A percentile compares a stretch with the other conserved stretches of the same genome.
These are phyloP conservation scores for Callinectes sapidus DNA, from an alignment of 2,888 invertebrate species.

Conservation along the genomic window DNA sequence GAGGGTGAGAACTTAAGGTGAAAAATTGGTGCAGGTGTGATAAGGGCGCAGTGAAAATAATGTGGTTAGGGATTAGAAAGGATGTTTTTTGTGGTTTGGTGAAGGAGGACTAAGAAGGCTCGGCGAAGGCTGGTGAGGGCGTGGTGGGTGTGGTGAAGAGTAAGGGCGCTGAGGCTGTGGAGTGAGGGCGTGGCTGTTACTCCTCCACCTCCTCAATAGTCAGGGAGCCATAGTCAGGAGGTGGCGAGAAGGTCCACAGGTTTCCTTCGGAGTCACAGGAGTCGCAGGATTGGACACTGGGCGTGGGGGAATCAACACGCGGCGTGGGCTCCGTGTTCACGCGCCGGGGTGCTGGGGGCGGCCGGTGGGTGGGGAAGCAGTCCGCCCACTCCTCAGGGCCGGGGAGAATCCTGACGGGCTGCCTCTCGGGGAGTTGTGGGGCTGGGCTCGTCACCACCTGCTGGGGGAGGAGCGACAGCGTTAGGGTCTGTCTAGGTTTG, in stretches of 20 bases:
- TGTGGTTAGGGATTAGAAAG: neutral
- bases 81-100: neutral
- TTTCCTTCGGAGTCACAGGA: conserved; percentile 18
- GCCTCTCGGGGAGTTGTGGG: neutral
- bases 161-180: neutral
- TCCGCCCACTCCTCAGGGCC: neutral
- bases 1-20: too few species aligned
- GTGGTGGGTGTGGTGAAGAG: too few species aligned
- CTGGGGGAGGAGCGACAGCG: neutral
- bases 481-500: neutral
- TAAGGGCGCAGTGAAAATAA: neutral
- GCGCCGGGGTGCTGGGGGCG: conserved; percentile 11
- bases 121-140: neutral
- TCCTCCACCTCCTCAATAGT: conserved; percentile 1
- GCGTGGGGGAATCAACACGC: conserved; percentile 26
- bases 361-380: conserved; percentile 19
- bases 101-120: too few species aligned
- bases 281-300: neutral
- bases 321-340: neutral
- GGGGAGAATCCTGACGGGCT: neutral
- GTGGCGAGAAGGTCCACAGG: conserved; percentile 31
- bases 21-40: neutral
- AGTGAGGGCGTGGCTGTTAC: neutral
- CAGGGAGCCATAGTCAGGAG: neutral
- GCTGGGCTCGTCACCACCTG: neutral